Evolutionary conservation across 1,140 invertebrate species (phyloP), one percentile per base, ranked within the genome.

Genomic region (Drosophila eugracilis): DNA sequence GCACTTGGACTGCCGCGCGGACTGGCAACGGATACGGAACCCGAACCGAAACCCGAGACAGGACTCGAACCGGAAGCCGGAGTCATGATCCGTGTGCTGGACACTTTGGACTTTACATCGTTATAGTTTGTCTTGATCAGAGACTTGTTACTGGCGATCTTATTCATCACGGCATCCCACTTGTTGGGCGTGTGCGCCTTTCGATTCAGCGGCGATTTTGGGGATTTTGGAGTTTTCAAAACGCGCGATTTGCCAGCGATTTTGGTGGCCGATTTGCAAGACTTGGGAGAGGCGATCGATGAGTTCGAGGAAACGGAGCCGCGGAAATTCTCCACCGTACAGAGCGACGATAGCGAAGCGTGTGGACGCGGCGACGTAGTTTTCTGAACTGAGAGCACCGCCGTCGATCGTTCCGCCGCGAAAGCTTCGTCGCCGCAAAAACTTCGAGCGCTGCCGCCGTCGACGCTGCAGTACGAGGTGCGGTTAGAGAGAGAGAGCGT

Each of bases 151-250:
- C 95, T 95, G 19, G 95, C 94, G 48, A 96, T 96, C 92, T 96
- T 96, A 91, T 95, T 96, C 94, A 96, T 95, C 34, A 97, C 95
- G 39, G 94, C 96, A 80, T 97, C 96, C 94, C 96, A 96, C 52
- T 95, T 93, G 71, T 91, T 91, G 34, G 91, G 89, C 22, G 88
- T 72, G 45, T 69, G 70, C 24, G 77, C 91, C 62, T 94, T 93
- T 12, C 92, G 90, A 42, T 52, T 67, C n/a, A 48, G 79, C 48
- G 92, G 88, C 12, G 91, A 90, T 36, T 42, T 54, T 6, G 17
- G 36, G n/a, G 55, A 28, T 41, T 57, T 58, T 26, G 65, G 86
- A 4, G 90, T 89, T 28, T 67, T 67, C 3, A 44, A 15, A 37
- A 45, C 49, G 36, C 44, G 62, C 26, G 65, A 41, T 42, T 63